These are phyloP conservation scores for Mythimna lalbum DNA, from an alignment of 2,888 invertebrate genomes.

Conservation along the genomic window DNA sequence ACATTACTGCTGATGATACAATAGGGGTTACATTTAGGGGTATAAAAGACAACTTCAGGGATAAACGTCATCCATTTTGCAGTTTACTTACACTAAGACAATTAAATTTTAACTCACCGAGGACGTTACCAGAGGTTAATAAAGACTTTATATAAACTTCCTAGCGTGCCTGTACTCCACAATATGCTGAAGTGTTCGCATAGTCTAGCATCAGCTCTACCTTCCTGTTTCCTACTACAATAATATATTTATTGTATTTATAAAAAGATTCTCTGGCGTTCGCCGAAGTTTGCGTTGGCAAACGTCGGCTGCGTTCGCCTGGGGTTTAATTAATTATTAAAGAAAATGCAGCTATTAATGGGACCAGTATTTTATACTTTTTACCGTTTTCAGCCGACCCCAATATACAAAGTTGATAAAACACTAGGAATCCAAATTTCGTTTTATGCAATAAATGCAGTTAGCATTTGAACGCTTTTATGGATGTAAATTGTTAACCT, in stretches of 20 bases:
- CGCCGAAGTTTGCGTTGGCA: too few relatives aligned
- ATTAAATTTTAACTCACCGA: constrained; percentile 79
- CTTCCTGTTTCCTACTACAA: too few relatives aligned
- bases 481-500: not conserved
- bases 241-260: too few relatives aligned
- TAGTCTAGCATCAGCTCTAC: not conserved
- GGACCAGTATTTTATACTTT: too few relatives aligned
- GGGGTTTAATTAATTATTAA: too few relatives aligned
- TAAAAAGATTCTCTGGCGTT: too few relatives aligned
- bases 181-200: not conserved
- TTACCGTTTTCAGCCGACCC: not conserved
- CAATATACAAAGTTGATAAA: not conserved
- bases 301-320: too few relatives aligned
- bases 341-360: too few relatives aligned
- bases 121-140: constrained; percentile 81
- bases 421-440: not conserved
- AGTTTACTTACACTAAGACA: constrained; percentile 77
- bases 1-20: constrained; percentile 32
- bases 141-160: not conserved
- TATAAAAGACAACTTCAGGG: constrained; percentile 44
- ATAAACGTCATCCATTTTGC: constrained; percentile 69
- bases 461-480: not conserved
- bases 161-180: not conserved
- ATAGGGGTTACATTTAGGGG: constrained; percentile 3
- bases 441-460: not conserved